Base-by-base conservation (phyloP, 2,888 invertebrate genomes). In the Orthonevra nobilis region DNA sequence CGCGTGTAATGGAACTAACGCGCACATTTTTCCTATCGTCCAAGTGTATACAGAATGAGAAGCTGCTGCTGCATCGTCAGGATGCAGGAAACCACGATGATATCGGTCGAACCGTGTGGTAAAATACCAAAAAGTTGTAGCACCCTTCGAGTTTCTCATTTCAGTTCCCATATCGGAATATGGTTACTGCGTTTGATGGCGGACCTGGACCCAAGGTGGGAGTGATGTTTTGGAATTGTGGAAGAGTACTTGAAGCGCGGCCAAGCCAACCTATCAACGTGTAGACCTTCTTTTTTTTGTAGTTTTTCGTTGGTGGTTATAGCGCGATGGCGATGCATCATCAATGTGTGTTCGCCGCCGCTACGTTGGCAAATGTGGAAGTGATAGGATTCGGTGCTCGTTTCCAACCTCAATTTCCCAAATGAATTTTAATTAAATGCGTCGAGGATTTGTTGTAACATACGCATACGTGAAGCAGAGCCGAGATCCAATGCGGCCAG, bases 391-490 rank as follows among this genome's bases (percentile, higher is more conserved):
- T 77, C 70, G 70, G 77, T 79, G 61, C 79, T 54, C 52, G 73
- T 73, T 73, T 68, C 40, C 61, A 75, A 81, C 75, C 81, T 75
- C 81, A 81, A 75, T 77, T 77, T 77, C 70, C 81, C 77, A 77
- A 77, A 81, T 81, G 77, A 81, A 81, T 81, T 81, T 81, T 75
- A 81, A 81, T 81, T 75, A 81, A 81, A 77, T 81, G 81, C 81
- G 61, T 72, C 73, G 73, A 68, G 73, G 73, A 79, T 79, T 66
- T 68, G 79, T 79, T 73, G 70, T 64, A n/a, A n/a, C n/a, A 28
- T 44, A 38, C 23, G 28, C 20, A 14, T 48, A 7, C 30, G 2
- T 46, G n/a, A n/a, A n/a, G n/a, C n/a, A n/a, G n/a, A n/a, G n/a
- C n/a, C n/a, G 19, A 58, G 34, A 9, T 32, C 28, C 20, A 30